phyloP scores from a whole-genome alignment of 2,888 invertebrate species.

The Rhingia rostrata region DNA sequence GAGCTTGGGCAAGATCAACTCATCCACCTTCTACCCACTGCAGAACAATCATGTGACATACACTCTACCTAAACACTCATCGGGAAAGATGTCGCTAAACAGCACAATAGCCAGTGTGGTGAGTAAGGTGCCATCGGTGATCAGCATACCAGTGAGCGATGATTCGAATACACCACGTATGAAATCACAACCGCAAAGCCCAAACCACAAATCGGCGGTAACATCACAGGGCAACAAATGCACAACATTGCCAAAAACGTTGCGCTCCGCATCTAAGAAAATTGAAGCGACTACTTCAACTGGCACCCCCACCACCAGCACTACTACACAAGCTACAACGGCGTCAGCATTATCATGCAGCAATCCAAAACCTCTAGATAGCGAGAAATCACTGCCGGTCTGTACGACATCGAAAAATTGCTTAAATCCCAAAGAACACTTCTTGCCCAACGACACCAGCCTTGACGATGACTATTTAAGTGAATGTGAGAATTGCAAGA shows the following conservation, averaged over 20 bases:
- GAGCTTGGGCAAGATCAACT: constrained; percentile 80
- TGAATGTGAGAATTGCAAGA: constrained; percentile 94
- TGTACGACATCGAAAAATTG: constrained; percentile 83
- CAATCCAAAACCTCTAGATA: constrained; percentile 78
- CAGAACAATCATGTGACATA: constrained; percentile 82
- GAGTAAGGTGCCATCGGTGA: constrained; percentile 82
- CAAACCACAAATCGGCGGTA: constrained; percentile 55
- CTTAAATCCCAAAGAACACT: constrained; percentile 83
- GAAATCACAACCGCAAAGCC: constrained; percentile 71
- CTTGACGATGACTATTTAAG: constrained; percentile 89
- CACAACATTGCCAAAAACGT: constrained; percentile 81
- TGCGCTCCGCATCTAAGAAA: constrained; percentile 77
- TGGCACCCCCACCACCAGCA: constrained; percentile 49
- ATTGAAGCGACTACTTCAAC: constrained; percentile 47
- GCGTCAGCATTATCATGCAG: constrained; percentile 78
- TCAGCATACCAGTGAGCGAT: constrained; percentile 81
- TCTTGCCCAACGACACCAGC: constrained; percentile 83
- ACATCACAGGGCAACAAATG: constrained; percentile 73
- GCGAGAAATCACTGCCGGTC: constrained; percentile 81
- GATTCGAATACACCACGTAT: constrained; percentile 62
- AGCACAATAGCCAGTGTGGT: constrained; percentile 82
- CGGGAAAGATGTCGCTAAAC: constrained; percentile 82
- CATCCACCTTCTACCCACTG: constrained; percentile 82
- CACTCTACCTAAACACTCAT: constrained; percentile 81
- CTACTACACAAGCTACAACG: constrained; percentile 68